These are phyloP conservation scores for Fringilla coelebs DNA, from an alignment of 2,797 vertebrate genomes.

Conservation along the genomic window DNA sequence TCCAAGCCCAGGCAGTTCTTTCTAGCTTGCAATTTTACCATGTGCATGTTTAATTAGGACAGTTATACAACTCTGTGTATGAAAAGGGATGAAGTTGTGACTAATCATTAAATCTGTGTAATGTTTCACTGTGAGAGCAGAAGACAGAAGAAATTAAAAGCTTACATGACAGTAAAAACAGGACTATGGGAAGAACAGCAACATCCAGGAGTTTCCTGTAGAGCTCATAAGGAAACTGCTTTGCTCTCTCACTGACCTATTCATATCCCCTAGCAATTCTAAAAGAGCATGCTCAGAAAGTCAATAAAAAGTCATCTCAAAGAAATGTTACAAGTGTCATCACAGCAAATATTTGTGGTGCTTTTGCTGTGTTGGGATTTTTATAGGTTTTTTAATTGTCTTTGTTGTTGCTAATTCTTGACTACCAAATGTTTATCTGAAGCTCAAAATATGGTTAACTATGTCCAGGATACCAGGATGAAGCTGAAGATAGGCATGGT, in stretches of 20 bases:
- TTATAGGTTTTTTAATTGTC: background rate
- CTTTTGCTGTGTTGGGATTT: background rate
- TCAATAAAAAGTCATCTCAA: background rate
- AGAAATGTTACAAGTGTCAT: background rate
- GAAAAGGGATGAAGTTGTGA: background rate
- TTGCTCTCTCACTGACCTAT: background rate
- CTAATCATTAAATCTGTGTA: background rate
- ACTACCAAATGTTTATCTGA: background rate
- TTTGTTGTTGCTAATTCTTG: background rate
- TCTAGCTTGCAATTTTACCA: background rate
- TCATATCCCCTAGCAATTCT: background rate
- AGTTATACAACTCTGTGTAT: background rate
- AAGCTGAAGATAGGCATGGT: background rate
- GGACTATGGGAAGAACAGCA: background rate
- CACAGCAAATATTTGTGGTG: background rate
- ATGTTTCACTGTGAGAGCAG: background rate
- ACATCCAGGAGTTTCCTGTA: background rate
- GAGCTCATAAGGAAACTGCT: background rate
- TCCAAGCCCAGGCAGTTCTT: slow-evolving; percentile 14
- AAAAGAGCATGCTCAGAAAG: background rate
- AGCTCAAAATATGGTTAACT: background rate
- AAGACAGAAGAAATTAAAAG: background rate
- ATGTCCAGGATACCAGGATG: background rate
- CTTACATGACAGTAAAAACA: background rate
- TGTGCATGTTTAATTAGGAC: background rate